Evolutionary conservation across 2,113 vertebrate genomes (phyloP).

Genomic region (Phycodurus eques): DNA sequence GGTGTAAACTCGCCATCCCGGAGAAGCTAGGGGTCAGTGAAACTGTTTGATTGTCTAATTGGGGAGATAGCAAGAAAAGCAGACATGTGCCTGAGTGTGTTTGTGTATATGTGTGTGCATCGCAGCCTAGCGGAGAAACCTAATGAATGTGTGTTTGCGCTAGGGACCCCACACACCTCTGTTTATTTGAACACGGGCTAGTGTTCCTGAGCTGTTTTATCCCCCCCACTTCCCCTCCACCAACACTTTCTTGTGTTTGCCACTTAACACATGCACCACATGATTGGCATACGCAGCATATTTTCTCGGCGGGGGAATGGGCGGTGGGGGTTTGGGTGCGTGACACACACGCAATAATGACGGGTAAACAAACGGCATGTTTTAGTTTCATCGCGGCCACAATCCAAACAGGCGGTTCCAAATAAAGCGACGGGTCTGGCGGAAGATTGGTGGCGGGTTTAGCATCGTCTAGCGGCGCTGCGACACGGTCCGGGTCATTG

Average conservation of each 20-base stretch:
- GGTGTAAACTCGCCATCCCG: conserved; percentile 72
- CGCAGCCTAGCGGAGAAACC: conserved; percentile 53
- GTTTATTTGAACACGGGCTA: conserved; percentile 77
- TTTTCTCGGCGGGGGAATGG: conserved; percentile 10
- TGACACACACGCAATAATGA: conserved; percentile 27
- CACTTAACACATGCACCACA: conserved; percentile 66
- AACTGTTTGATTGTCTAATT: conserved; percentile 76
- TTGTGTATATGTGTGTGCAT: conserved; percentile 26
- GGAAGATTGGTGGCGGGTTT: conserved; percentile 68
- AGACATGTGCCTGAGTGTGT: not conserved
- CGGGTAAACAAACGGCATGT: conserved; percentile 58
- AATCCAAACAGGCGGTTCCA: conserved; percentile 58
- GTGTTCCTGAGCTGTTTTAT: conserved; percentile 75
- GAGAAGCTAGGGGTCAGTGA: conserved; percentile 72
- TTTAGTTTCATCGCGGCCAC: conserved; percentile 54
- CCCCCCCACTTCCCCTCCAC: conserved; percentile 10
- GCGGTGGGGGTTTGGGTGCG: not conserved
- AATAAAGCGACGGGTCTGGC: conserved; percentile 47
- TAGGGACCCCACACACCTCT: conserved; percentile 70
- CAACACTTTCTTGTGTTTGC: conserved; percentile 52
- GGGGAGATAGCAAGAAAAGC: conserved; percentile 41
- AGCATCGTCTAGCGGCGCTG: conserved; percentile 66
- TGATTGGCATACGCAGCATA: conserved; percentile 23
- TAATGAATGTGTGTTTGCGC: conserved; percentile 76
- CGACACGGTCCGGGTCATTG: conserved; percentile 72